Base-by-base conservation (phyloP, 2,888 invertebrate genomes). In the Podabrus alpinus region DNA sequence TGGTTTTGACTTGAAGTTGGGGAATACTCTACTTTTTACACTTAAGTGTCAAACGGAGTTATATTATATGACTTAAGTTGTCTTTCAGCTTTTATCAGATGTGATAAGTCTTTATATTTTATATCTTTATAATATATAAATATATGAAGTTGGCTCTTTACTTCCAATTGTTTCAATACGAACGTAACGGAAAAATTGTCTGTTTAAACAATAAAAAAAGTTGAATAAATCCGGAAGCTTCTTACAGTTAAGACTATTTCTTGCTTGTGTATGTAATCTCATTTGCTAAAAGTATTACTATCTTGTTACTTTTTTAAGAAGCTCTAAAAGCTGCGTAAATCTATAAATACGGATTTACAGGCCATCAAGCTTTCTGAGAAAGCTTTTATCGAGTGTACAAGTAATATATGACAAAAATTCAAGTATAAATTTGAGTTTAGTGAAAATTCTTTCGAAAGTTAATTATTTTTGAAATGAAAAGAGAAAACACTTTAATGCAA, bases 261-360 rank as follows among this genome's bases (percentile, higher is more conserved):
- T 45, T 45, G n/a, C 69, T 69, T 60, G 59, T 69, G 69, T 59
- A 73, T 70, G 78, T 78, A 80, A 80, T 79, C 78, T 79, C 77
- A 79, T 80, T 79, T 78, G 74, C 77, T 81, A 79, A 79, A 78
- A 79, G 78, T 76, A 70, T 77, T 75, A 77, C 70, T 68, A 74
- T 72, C 73, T 70, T 60, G 70, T 64, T 71, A 74, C 73, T 76
- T 71, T 71, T 71, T 77, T 73, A 77, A 72, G 78, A 78, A 78
- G 79, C 78, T 75, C 75, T 81, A 81, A 81, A 80, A 80, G 80
- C 80, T 78, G 76, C 73, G 78, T 79, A 78, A 81, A 79, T 81
- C 79, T 78, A 81, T 81, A 81, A 80, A 81, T 77, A 80, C 72
- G 77, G 77, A 78, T 80, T 80, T 79, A 78, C 76, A 78, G 77